A percentile compares a stretch with the other conserved stretches of the same genome.
Evolutionary conservation across 2,113 vertebrate species (phyloP).

Genomic region (Oenanthe melanoleuca): DNA sequence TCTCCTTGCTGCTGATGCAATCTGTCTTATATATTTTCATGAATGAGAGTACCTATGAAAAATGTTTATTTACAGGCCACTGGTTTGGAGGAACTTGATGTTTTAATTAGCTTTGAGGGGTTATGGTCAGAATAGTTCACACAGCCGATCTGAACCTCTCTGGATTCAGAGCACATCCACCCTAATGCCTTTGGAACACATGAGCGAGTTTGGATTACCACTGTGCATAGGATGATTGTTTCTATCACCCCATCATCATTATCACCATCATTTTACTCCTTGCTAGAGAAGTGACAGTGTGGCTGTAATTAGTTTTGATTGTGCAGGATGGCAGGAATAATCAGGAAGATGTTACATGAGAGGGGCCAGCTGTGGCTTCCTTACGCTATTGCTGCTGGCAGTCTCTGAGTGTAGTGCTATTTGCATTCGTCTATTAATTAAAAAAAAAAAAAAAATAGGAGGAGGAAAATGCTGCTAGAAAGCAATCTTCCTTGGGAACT

Average conservation of each 20-base stretch:
- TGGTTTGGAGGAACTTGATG: not conserved
- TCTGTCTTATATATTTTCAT: not conserved
- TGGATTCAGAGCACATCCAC: conserved; percentile 1
- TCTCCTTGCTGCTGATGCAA: not conserved
- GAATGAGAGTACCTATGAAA: not conserved
- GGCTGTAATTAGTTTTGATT: conserved; percentile 7
- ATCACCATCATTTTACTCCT: not conserved
- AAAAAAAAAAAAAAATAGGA: not conserved
- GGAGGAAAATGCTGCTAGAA: not conserved
- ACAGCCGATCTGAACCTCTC: not conserved
- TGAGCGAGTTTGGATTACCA: not conserved
- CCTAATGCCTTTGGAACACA: not conserved
- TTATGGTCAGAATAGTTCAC: not conserved
- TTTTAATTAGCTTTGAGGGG: conserved; percentile 6
- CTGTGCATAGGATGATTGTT: not conserved
- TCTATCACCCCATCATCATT: not conserved
- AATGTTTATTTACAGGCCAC: not conserved
- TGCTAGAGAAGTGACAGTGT: not conserved
- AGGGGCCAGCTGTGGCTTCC: not conserved
- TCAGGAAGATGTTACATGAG: not conserved
- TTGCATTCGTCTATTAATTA: not conserved
- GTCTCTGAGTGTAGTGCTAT: not conserved
- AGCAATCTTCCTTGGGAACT: not conserved
- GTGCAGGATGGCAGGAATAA: not conserved
- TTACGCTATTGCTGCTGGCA: not conserved